Percentiles rank a stretch among this genome's conserved stretches.
Evolutionary conservation across 2,113 vertebrate genomes (phyloP).

Genomic region (Mobula birostris): DNA sequence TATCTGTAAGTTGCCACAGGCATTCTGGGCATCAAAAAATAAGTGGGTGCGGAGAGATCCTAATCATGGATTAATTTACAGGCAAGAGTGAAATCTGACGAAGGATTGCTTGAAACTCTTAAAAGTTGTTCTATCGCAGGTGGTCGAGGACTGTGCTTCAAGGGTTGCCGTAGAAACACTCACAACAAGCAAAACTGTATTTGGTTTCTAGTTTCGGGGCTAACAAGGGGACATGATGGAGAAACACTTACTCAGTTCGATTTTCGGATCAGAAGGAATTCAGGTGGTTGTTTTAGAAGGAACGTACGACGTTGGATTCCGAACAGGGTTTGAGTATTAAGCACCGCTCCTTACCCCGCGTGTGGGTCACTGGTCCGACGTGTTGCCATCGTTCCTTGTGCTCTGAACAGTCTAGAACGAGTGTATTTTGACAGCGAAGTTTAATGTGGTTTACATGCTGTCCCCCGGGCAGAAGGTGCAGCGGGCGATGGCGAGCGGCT

Average conservation of each 20-base stretch:
- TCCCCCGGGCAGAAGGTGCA: no score
- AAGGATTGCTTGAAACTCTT: background rate
- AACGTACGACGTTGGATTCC: no score
- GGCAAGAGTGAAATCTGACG: background rate
- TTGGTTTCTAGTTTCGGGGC: background rate
- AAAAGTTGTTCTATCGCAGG: background rate
- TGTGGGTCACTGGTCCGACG: background rate
- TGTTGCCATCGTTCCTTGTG: background rate
- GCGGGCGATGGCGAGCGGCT: background rate
- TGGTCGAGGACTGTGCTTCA: background rate
- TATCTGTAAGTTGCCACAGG: background rate
- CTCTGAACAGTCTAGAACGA: no score
- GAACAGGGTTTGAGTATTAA: background rate
- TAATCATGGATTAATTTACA: background rate
- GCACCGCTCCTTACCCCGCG: background rate
- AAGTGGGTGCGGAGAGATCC: background rate
- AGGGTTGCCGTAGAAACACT: conserved; percentile 10
- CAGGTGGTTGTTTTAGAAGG: background rate
- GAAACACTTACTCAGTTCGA: background rate
- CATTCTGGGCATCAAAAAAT: background rate
- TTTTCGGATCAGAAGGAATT: background rate
- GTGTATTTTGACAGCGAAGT: no score
- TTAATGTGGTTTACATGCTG: no score
- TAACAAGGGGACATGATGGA: background rate
- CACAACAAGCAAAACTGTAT: background rate